Evolutionary conservation across 2,113 vertebrate genomes (phyloP).

Genomic region (Phylloscopus trochilus): DNA sequence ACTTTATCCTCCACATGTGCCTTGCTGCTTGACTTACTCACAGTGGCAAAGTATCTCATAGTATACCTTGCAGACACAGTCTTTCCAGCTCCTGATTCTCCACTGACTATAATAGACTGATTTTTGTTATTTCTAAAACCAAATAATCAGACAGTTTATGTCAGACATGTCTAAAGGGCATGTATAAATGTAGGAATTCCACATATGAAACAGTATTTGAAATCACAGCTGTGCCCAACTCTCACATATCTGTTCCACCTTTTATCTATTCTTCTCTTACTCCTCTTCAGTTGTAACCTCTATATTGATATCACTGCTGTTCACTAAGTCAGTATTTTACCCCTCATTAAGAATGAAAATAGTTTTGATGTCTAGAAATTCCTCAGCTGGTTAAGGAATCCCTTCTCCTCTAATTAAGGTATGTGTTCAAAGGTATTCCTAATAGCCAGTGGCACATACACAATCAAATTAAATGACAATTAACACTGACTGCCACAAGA

Average conservation of each 20-base stretch:
- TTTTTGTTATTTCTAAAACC: slow-evolving; percentile 87
- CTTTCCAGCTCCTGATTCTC: slow-evolving; percentile 97
- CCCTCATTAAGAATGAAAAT: background rate
- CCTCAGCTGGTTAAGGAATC: background rate
- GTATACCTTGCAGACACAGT: slow-evolving; percentile 94
- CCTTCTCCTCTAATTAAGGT: background rate
- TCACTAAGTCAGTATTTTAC: background rate
- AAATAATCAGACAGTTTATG: background rate
- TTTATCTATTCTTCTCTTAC: background rate
- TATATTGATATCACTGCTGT: background rate
- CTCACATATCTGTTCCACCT: background rate
- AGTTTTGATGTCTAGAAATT: background rate
- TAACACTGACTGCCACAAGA: background rate
- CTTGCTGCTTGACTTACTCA: slow-evolving; percentile 92
- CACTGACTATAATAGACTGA: slow-evolving; percentile 97
- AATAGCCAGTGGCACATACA: background rate
- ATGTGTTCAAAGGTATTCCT: background rate
- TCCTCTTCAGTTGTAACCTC: background rate
- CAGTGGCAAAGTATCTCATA: slow-evolving; percentile 96
- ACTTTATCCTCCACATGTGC: slow-evolving; percentile 92
- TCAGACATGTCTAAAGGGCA: background rate
- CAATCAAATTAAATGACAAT: background rate
- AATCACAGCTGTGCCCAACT: background rate
- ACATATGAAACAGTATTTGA: background rate
- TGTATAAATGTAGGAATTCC: background rate